These are phyloP conservation scores for Eupeodes latifasciatus DNA, from an alignment of 2,888 invertebrate species.

Conservation along the genomic window DNA sequence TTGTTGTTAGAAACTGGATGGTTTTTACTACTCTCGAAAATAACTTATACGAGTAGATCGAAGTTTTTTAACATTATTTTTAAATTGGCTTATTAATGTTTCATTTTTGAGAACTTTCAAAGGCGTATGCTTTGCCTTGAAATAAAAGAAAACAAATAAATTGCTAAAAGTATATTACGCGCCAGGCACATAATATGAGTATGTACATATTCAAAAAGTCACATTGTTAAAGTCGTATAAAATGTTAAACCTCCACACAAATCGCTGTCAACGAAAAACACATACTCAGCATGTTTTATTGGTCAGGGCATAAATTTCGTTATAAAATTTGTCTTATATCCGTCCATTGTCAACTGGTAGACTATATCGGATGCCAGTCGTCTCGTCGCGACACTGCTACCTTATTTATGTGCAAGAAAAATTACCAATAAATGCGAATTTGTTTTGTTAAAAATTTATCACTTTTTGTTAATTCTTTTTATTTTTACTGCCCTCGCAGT, in stretches of 20 bases:
- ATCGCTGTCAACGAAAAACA: background rate
- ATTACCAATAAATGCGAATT: slow-evolving; percentile 4
- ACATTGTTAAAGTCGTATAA: background rate
- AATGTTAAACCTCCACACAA: background rate
- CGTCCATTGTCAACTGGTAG: background rate
- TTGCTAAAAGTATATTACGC: background rate
- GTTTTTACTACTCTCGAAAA: background rate
- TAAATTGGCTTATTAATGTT: background rate
- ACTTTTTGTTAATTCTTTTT: background rate
- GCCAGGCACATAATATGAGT: background rate
- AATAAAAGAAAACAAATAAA: background rate
- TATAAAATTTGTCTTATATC: slow-evolving; percentile 13
- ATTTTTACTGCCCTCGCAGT: background rate
- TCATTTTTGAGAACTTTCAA: background rate
- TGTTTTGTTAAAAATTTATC: slow-evolving; percentile 10
- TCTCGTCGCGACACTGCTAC: slow-evolving; percentile 3
- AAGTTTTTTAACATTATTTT: background rate
- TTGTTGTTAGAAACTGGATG: background rate
- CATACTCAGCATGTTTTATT: background rate
- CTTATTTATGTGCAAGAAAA: background rate
- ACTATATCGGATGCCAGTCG: slow-evolving; percentile 14
- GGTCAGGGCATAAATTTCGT: background rate
- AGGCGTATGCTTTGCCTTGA: background rate
- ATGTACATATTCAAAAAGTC: background rate
- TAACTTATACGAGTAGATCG: too few species aligned